A percentile compares a stretch with the other conserved stretches of the same genome.
These are phyloP conservation scores for Ophonus ardosiacus DNA, from an alignment of 2,888 invertebrate species.

Conservation along the genomic window DNA sequence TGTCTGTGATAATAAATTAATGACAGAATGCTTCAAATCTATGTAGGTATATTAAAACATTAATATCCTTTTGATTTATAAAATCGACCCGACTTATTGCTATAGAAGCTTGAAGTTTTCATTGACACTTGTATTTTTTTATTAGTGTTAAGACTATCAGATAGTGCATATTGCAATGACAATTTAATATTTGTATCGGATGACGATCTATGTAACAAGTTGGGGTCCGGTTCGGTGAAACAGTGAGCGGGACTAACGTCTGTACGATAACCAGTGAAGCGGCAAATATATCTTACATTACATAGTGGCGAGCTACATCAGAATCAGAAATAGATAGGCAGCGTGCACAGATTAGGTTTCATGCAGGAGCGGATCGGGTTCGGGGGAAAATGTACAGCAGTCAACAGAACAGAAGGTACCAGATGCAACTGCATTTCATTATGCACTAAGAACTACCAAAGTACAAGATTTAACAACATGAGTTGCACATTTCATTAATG, in stretches of 20 bases:
- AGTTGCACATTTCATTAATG: too few relatives aligned
- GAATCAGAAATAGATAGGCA: constrained; percentile 74
- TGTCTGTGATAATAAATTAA: too few relatives aligned
- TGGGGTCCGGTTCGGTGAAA: constrained; percentile 70
- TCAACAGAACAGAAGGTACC: too few relatives aligned
- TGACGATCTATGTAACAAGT: background rate
- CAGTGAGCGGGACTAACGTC: constrained; percentile 73
- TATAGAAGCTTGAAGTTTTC: background rate
- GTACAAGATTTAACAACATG: too few relatives aligned
- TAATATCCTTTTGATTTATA: too few relatives aligned
- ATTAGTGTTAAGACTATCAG: background rate
- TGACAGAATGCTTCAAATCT: too few relatives aligned
- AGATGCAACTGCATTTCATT: too few relatives aligned
- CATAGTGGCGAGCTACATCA: constrained; percentile 69
- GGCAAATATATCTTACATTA: constrained; percentile 76
- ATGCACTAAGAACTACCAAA: constrained; percentile 26
- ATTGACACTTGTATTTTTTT: too few relatives aligned
- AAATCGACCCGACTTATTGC: background rate
- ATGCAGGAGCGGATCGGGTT: constrained; percentile 68
- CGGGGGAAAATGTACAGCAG: background rate
- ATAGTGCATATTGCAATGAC: background rate
- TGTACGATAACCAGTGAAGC: constrained; percentile 74
- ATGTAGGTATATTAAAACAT: too few relatives aligned
- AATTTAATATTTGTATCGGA: background rate
- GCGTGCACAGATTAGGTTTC: constrained; percentile 73